Evolutionary conservation across 2,888 invertebrate species (phyloP), one percentile per base, ranked within the genome.

Genomic region (Hybos culiciformis): DNA sequence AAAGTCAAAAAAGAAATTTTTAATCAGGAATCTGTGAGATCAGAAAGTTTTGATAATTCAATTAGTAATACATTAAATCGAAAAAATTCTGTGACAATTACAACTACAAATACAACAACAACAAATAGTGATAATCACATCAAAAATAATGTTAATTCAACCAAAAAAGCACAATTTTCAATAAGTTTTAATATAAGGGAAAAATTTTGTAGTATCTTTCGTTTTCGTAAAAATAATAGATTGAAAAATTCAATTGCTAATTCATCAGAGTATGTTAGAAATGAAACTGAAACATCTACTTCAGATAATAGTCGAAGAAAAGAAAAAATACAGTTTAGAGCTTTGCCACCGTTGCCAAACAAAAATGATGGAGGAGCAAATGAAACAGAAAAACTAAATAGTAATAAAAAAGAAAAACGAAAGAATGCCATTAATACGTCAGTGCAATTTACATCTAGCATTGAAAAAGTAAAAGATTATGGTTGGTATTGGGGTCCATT

Each of bases 401-500:
- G 48, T 20, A 45, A 47, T 46, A n/a, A 19, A 50, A 59, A 50
- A 50, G 47, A 49, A 43, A 52, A 51, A 29, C 61, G 60, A 49
- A 58, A 59, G 46, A 53, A 50, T 17, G 63, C 63, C 50, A 55
- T 56, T 21, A 59, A 64, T 44, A 57, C 45, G 15, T 70, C 76
- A 33, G 75, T 83, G 67, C 90, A 91, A 64, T 91, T 91, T 66
- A 86, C 90, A 32, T 83, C 86, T 21, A 91, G 88, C 54, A 87
- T 92, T 58, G 85, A 90, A 63, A 86, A 84, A 73, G 91, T 92
- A 42, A 91, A 91, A 74, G 88, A 91, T 70, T 90, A 85, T 62
- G 91, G 90, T 34, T 92, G 92, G 92, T 92, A 92, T 62, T 92
- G 92, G 92, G 92, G 92, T 47, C 90, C 91, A 26, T 77, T 92